Evolutionary conservation across 1,140 invertebrate genomes (phyloP), one percentile per base, ranked within the genome.

Genomic region (Papilio aristodemus): DNA sequence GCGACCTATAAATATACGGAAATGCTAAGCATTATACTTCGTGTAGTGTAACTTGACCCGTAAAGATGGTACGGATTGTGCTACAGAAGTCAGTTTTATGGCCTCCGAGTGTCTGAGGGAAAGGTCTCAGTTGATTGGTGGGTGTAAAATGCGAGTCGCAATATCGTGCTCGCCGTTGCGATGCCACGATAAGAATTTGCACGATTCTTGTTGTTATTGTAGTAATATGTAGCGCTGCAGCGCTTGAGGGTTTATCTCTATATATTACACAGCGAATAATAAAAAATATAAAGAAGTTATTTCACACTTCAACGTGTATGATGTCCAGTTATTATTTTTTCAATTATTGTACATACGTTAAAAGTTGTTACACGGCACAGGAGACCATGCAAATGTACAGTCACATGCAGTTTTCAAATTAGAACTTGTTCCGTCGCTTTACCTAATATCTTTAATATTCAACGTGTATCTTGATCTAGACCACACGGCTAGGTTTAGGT

Each of bases 101-200:
- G 36, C 60, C 39, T 39, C 58, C 37, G 25, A 63, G 36, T 38
- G 43, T 71, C 60, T 67, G 71, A 69, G 67, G 38, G 69, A 43
- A 17, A 68, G 71, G 66, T 80, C 79, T 63, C 17, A 67, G 70
- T 75, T 78, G 19, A 70, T 59, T 81, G 77, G 79, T 60, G 66
- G 60, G 54, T 71, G 74, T 74, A 78, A 81, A 84, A 77, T 79
- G 72, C 71, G 73, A 78, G 78, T 70, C 70, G 73, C 71, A 76
- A 69, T 71, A 83, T 80, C 84, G 83, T 85, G 83, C 75, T 67
- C 50, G 62, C 60, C 9, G 39, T 67, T 67, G 70, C 70, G 81
- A 86, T 85, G 75, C 70, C 63, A 17, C 71, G 86, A 88, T 85
- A 88, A 85, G 79, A 73, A 77, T 77, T 81, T 79, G 80, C 86